Evolutionary conservation across 64 coral and sea anemone genomes (phyloP).

Genomic region (Actinia equina): DNA sequence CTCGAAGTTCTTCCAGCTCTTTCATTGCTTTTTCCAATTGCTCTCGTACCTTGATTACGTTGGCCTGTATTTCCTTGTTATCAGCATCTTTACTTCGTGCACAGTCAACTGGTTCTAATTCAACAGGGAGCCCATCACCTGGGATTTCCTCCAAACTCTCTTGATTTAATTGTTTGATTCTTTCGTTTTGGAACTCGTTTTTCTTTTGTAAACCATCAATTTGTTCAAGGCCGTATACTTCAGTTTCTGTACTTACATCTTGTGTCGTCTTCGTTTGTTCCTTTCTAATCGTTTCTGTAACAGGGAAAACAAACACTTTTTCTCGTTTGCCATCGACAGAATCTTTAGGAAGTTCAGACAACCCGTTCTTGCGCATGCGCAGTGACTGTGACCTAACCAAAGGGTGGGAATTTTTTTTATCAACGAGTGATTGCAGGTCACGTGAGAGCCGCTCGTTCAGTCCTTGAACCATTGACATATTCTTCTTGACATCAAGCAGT

Average conservation of each 20-base stretch:
- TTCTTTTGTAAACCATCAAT: neutral
- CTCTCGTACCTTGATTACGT: neutral
- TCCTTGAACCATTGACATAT: constrained; percentile 46
- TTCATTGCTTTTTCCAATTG: constrained; percentile 59
- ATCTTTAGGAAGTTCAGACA: neutral
- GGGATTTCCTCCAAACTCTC: neutral
- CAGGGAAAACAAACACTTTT: neutral
- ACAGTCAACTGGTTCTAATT: too few relatives aligned
- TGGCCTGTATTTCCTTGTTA: neutral
- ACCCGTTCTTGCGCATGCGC: constrained; percentile 6
- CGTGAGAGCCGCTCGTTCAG: constrained; percentile 51
- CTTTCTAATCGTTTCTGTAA: neutral
- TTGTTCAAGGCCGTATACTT: neutral
- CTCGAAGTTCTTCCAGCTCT: constrained; percentile 62
- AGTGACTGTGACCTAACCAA: neutral
- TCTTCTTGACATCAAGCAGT: constrained; percentile 28
- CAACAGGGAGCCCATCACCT: neutral
- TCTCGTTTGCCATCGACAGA: neutral
- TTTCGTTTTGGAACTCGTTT: neutral
- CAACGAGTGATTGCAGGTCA: constrained; percentile 37
- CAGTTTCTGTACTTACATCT: neutral
- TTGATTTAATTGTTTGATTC: neutral
- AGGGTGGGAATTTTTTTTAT: constrained; percentile 24
- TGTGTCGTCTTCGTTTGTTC: neutral
- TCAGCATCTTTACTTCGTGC: neutral